Percentiles rank a stretch among this genome's conserved stretches.
phyloP scores from a whole-genome alignment of 2,113 vertebrate species.

The Panthera leo region DNA sequence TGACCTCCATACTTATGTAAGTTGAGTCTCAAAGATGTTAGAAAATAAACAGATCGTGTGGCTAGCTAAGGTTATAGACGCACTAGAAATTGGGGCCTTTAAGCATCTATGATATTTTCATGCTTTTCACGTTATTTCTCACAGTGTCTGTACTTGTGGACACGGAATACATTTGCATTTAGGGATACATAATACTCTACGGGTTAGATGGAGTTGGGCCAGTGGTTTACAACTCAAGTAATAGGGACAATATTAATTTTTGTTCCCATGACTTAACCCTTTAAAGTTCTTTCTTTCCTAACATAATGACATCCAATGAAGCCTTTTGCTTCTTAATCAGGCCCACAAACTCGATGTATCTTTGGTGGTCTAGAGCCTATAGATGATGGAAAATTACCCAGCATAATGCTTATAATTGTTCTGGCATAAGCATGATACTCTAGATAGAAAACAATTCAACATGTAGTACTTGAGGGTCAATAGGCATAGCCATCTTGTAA shows the following conservation, averaged over 20 bases:
- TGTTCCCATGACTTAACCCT: not conserved
- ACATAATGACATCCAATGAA: not conserved
- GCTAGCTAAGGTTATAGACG: not conserved
- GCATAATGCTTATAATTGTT: not conserved
- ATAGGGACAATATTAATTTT: not conserved
- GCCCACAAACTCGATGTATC: not conserved
- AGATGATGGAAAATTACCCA: not conserved
- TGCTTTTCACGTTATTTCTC: not conserved
- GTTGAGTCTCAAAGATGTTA: not conserved
- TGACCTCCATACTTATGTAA: not conserved
- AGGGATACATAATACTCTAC: not conserved
- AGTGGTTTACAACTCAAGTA: not conserved
- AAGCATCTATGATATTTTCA: not conserved
- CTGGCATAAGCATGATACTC: not conserved
- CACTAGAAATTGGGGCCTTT: not conserved
- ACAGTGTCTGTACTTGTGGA: not conserved
- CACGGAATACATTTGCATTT: not conserved
- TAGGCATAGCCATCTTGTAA: not conserved
- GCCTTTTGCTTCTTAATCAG: not conserved
- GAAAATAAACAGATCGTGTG: not conserved
- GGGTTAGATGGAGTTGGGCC: not conserved
- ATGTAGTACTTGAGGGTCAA: not conserved
- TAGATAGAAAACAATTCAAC: conserved; percentile 34
- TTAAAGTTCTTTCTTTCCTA: not conserved
- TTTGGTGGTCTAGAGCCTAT: not conserved